Base-by-base conservation (phyloP, 2,888 invertebrate species). In the Xiphydria camelus region DNA sequence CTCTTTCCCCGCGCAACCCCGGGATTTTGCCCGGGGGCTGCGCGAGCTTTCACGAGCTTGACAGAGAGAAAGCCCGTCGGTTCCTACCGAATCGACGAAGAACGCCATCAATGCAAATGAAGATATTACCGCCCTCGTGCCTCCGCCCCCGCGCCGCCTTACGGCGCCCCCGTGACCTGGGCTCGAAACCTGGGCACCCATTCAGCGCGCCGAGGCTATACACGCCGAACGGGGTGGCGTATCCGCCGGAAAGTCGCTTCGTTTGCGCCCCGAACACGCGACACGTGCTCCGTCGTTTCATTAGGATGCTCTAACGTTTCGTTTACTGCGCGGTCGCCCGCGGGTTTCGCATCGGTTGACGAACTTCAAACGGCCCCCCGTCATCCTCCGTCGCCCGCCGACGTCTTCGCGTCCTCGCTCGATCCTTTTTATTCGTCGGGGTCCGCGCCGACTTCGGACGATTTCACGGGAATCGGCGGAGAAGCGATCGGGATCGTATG, bases 41-140 rank as follows among this genome's bases (percentile, higher is more conserved):
- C n/a, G n/a, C n/a, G n/a, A 34, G 37, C 37, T 29, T 26, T 7
- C 3, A 15, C 14, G 15, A 10, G 22, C 18, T 35, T 26, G 17
- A 32, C 40, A 51, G 20, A 43, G 47, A 50, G 36, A 36, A 22
- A 37, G 37, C 37, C 18, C 37, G 37, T 31, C 17, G 18, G 17
- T 20, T 34, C 34, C 22, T 23, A 38, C 12, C 21, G 39, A 41
- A 41, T 45, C 45, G 33, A 20, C 45, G 40, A 34, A 39, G 45
- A 45, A 40, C 45, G 29, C 52, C 57, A 57, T 59, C 57, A 54
- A 61, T 61, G 61, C 54, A 61, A 61, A 61, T 59, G 61, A 61
- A 61, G 61, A 61, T 61, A 46, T 45, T 45, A 45, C 45, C 38
- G 38, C 38, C 39, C 45, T 40, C 23, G 34, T 15, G 17, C 32